These are phyloP conservation scores for Hybos culiciformis DNA, from an alignment of 2,888 invertebrate species.

Conservation along the genomic window DNA sequence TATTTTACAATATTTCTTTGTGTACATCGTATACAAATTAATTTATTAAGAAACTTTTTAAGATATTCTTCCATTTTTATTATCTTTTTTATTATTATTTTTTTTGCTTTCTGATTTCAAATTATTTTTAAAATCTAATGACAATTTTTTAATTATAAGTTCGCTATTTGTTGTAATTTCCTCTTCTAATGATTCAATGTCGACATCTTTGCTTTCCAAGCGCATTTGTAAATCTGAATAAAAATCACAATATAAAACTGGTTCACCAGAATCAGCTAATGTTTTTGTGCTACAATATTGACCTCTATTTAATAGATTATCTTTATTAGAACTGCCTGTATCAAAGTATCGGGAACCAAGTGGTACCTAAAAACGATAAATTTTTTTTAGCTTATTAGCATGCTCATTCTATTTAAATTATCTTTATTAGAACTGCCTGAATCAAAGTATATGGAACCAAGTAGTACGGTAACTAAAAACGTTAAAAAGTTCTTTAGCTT, in stretches of 20 bases:
- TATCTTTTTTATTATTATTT: too few species aligned
- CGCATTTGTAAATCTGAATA: conserved; percentile 34
- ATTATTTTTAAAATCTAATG: conserved; percentile 26
- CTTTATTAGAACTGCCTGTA: conserved; percentile 21
- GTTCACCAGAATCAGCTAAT: conserved; percentile 26
- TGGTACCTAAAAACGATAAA: conserved; percentile 20
- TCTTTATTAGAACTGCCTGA: too few species aligned
- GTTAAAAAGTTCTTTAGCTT: too few species aligned
- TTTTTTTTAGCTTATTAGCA: too few species aligned
- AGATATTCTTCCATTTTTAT: too few species aligned
- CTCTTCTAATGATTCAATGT: conserved; percentile 30
- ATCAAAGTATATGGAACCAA: too few species aligned
- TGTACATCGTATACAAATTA: too few species aligned
- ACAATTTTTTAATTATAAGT: conserved; percentile 26
- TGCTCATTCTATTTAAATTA: too few species aligned
- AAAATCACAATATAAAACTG: conserved; percentile 34
- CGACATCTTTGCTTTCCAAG: conserved; percentile 30
- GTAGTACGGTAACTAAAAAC: too few species aligned
- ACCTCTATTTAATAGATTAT: conserved; percentile 27
- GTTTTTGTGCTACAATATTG: conserved; percentile 34
- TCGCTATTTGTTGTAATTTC: conserved; percentile 28
- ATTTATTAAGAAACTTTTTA: too few species aligned
- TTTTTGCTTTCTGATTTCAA: too few species aligned
- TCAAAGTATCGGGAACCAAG: conserved; percentile 28
- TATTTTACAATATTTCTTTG: too few species aligned